Base-by-base conservation (phyloP, 2,113 vertebrate species). In the Menidia beryllina region DNA sequence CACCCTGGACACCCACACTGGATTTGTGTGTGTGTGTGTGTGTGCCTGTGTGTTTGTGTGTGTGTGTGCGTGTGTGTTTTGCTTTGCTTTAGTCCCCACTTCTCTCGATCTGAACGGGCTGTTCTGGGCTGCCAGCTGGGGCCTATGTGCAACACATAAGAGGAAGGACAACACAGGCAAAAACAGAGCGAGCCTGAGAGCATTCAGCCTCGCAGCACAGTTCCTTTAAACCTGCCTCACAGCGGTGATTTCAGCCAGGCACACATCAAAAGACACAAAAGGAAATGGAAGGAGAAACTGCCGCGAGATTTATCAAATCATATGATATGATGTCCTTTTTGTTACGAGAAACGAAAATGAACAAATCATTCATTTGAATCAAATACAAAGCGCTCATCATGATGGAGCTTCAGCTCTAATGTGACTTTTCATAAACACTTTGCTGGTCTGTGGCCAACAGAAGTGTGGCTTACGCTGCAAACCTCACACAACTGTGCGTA, bases 61-160 rank as follows among this genome's bases (percentile, higher is more conserved):
- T n/a, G n/a, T n/a, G n/a, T 14, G 14, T 60, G 6, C 54, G 47
- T 15, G 49, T 12, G 12, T 27, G 14, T 52, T 51, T 26, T 65
- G 61, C 34, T 38, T 49, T 58, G 11, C 30, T 25, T 5, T 1
- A 9, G 4, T 56, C 21, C 14, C 57, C 15, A 54, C 58, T 26
- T 26, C 63, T 79, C 56, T 74, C 54, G 50, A 83, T 82, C 80
- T 82, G 86, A 85, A 84, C 59, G 12, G 72, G 55, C 71, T 80
- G 75, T 78, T 73, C 83, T 70, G 59, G 84, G 69, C 69, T 76
- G 88, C 89, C 89, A 87, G 85, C 86, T 91, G 86, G 82, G 85
- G 63, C 62, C 68, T 76, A 81, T 41, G 41, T 82, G 80, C 83
- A 69, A 71, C 78, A 79, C 86, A 72, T 43, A 25, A 69, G 79